Percentiles rank a stretch among this genome's conserved stretches.
Conservation (phyloP, 2,113 vertebrate genomes). For the Antigone vipio region DNA sequence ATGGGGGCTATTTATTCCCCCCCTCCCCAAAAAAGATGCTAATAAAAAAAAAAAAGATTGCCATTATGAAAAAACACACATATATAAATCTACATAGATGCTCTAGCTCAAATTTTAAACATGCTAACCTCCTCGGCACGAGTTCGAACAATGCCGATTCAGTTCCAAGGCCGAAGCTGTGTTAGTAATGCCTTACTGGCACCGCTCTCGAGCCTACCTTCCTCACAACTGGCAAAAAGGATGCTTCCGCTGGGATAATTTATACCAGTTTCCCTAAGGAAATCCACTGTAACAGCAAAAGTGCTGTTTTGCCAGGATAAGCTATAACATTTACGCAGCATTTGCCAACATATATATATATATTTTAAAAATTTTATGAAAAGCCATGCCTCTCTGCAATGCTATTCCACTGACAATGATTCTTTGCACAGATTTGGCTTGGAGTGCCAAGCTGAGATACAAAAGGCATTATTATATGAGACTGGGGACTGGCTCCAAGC, state of each 20-base stretch:
- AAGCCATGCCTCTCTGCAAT: neutral
- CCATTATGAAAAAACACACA: neutral
- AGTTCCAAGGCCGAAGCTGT: constrained; percentile 15
- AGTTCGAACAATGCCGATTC: neutral
- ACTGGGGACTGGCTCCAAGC: neutral
- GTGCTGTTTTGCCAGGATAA: constrained; percentile 49
- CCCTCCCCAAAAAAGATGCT: neutral
- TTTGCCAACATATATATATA: constrained; percentile 40
- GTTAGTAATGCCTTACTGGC: constrained; percentile 20
- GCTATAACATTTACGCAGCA: constrained; percentile 41
- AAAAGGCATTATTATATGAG: constrained; percentile 32
- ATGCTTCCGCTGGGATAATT: constrained; percentile 39
- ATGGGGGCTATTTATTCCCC: neutral
- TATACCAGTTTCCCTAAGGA: constrained; percentile 50
- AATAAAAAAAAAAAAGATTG: neutral
- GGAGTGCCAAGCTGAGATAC: neutral
- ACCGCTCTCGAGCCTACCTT: neutral
- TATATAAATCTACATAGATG: neutral
- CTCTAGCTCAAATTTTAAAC: neutral
- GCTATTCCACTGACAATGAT: neutral
- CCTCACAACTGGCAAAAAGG: constrained; percentile 24
- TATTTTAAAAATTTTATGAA: neutral
- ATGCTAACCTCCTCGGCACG: neutral
- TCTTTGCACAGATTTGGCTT: constrained; percentile 10
- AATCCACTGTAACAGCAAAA: constrained; percentile 41